Percentiles rank a stretch among this genome's conserved stretches.
These are phyloP conservation scores for Euura saliciscinereae DNA, from an alignment of 1,140 invertebrate species.

Conservation along the genomic window DNA sequence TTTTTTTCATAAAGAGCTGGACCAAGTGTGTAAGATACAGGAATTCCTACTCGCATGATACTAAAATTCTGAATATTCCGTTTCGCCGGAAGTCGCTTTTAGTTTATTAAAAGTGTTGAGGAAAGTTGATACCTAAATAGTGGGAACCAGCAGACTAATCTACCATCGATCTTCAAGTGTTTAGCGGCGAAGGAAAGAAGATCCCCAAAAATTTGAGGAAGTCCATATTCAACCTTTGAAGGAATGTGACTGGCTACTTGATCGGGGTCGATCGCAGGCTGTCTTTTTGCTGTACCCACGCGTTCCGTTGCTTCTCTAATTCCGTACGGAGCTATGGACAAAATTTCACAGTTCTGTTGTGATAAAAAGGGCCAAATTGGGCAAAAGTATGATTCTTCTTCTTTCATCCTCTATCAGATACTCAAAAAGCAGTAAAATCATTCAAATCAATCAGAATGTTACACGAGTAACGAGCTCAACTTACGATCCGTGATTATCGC, in stretches of 20 bases:
- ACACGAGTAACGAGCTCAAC: slow-evolving; percentile 45
- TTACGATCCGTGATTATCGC: slow-evolving; percentile 95
- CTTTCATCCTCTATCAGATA: too few species aligned
- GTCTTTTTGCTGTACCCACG: slow-evolving; percentile 72
- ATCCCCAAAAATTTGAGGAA: slow-evolving; percentile 83
- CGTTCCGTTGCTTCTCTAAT: slow-evolving; percentile 89
- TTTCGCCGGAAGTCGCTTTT: slow-evolving; percentile 8
- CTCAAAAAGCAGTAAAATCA: too few species aligned
- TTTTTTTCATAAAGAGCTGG: too few species aligned
- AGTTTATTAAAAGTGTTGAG: slow-evolving; percentile 10
- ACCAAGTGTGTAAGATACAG: too few species aligned
- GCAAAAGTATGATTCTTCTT: background rate
- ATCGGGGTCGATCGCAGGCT: slow-evolving; percentile 69
- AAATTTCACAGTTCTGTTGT: slow-evolving; percentile 14
- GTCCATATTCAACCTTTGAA: slow-evolving; percentile 84
- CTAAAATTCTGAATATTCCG: slow-evolving; percentile 16
- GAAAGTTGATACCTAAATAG: slow-evolving; percentile 69
- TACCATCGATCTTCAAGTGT: slow-evolving; percentile 76
- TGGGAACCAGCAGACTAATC: slow-evolving; percentile 93
- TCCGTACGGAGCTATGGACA: slow-evolving; percentile 88
- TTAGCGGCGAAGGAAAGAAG: slow-evolving; percentile 81
- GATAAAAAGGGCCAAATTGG: slow-evolving; percentile 8
- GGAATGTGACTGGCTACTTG: slow-evolving; percentile 75
- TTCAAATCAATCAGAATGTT: slow-evolving; percentile 22
- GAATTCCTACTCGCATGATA: background rate